Evolutionary conservation across 2,888 invertebrate species (phyloP).

Genomic region (Drosophila pseudotalamancana): DNA sequence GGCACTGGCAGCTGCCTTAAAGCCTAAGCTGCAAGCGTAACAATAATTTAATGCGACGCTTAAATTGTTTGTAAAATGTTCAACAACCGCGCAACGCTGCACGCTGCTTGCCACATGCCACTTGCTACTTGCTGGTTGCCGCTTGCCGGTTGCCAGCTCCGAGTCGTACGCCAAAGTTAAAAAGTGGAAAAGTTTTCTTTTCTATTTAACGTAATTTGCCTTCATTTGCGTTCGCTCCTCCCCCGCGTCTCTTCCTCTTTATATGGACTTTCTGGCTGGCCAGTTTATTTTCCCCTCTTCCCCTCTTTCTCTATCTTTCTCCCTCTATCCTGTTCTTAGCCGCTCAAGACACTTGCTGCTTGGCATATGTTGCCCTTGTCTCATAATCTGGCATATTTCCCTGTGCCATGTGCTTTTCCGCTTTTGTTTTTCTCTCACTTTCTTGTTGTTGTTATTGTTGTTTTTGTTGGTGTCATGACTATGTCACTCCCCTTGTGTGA

Average conservation of each 20-base stretch:
- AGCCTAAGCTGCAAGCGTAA: slow-evolving; percentile 71
- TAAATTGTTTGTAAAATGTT: slow-evolving; percentile 78
- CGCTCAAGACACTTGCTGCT: slow-evolving; percentile 21
- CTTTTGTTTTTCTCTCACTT: slow-evolving; percentile 40
- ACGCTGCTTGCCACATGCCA: slow-evolving; percentile 13
- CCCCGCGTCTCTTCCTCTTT: background rate
- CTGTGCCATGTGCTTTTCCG: slow-evolving; percentile 38
- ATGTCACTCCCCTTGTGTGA: slow-evolving; percentile 55
- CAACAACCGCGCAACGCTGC: slow-evolving; percentile 64
- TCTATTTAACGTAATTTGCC: slow-evolving; percentile 81
- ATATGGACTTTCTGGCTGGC: slow-evolving; percentile 31
- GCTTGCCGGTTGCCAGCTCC: slow-evolving; percentile 33
- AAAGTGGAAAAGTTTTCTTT: slow-evolving; percentile 80
- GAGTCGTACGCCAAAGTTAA: slow-evolving; percentile 71
- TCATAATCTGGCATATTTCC: slow-evolving; percentile 73
- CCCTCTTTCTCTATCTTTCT: background rate
- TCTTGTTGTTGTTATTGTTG: slow-evolving; percentile 23
- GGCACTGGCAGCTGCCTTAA: slow-evolving; percentile 62
- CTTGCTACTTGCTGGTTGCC: slow-evolving; percentile 25
- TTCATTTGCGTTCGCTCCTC: slow-evolving; percentile 63
- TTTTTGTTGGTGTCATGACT: slow-evolving; percentile 36
- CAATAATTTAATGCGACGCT: slow-evolving; percentile 81
- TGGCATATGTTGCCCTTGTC: slow-evolving; percentile 77
- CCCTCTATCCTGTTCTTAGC: background rate
- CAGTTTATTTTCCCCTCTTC: slow-evolving; percentile 46